Conservation (phyloP, 2,797 vertebrate genomes). For the Steatocranus sp. region DNA sequence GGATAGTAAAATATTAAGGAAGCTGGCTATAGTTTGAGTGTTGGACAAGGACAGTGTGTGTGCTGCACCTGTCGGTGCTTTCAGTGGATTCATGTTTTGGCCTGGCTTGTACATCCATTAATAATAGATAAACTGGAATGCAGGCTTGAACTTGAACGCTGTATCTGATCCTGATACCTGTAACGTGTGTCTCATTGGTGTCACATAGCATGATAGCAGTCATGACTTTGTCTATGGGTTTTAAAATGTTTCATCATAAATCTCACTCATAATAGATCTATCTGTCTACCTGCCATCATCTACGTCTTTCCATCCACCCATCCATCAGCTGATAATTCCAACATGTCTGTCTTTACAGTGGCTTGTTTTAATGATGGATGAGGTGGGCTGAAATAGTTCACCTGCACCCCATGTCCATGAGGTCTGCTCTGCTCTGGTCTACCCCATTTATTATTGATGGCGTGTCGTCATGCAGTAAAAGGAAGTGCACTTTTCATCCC, state of each 20-base stretch:
- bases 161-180: not conserved
- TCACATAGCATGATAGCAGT: not conserved
- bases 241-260: not conserved
- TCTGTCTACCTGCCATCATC: not conserved
- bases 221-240: not conserved
- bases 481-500: not conserved
- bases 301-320: slow-evolving; percentile 5
- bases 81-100: not conserved
- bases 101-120: slow-evolving; percentile 13
- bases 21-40: slow-evolving; percentile 38
- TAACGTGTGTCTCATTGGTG: not conserved
- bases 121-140: slow-evolving; percentile 1
- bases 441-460: slow-evolving; percentile 37
- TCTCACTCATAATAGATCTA: not conserved
- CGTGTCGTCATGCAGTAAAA: not conserved
- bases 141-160: not conserved
- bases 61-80: slow-evolving; percentile 13
- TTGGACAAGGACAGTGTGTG: not conserved
- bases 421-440: not conserved
- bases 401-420: slow-evolving; percentile 28
- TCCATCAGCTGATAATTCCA: slow-evolving; percentile 27
- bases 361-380: slow-evolving; percentile 59
- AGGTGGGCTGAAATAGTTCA: slow-evolving; percentile 49
- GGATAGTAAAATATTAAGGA: slow-evolving; percentile 50
- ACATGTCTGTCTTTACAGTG: slow-evolving; percentile 19